phyloP scores from a whole-genome alignment of 2,888 invertebrate species.

The Xestia xanthographa region DNA sequence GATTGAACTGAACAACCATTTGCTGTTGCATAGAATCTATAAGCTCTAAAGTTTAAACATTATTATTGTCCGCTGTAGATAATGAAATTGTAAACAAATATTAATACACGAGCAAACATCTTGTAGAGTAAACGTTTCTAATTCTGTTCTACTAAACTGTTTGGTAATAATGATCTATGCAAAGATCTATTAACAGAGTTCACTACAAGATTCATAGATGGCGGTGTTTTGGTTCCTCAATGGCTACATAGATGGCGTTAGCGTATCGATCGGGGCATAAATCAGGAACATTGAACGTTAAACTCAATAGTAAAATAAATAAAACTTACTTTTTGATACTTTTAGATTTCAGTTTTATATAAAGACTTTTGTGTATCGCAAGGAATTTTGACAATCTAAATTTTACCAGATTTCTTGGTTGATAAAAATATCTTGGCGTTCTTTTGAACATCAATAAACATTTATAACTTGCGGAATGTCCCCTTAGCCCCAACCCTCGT shows the following conservation, averaged over 20 bases:
- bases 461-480: slow-evolving; percentile 36
- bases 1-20: not conserved
- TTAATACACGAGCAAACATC: slow-evolving; percentile 58
- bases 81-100: slow-evolving; percentile 45
- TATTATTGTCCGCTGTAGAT: not conserved
- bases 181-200: slow-evolving; percentile 38
- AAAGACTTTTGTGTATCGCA: not conserved
- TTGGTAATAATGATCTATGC: slow-evolving; percentile 20
- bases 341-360: too few relatives aligned
- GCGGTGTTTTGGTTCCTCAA: slow-evolving; percentile 21
- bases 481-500: slow-evolving; percentile 62
- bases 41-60: not conserved
- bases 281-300: not conserved
- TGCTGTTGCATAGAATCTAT: not conserved
- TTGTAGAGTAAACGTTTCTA: slow-evolving; percentile 34
- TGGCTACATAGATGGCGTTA: slow-evolving; percentile 56
- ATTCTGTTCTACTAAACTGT: slow-evolving; percentile 37
- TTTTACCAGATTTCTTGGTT: not conserved
- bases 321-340: not conserved
- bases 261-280: not conserved
- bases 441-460: slow-evolving; percentile 23
- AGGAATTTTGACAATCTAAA: not conserved
- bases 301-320: not conserved
- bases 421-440: not conserved
- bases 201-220: slow-evolving; percentile 40